phyloP scores from a whole-genome alignment of 2,888 invertebrate genomes.

The Andrena camellia region DNA sequence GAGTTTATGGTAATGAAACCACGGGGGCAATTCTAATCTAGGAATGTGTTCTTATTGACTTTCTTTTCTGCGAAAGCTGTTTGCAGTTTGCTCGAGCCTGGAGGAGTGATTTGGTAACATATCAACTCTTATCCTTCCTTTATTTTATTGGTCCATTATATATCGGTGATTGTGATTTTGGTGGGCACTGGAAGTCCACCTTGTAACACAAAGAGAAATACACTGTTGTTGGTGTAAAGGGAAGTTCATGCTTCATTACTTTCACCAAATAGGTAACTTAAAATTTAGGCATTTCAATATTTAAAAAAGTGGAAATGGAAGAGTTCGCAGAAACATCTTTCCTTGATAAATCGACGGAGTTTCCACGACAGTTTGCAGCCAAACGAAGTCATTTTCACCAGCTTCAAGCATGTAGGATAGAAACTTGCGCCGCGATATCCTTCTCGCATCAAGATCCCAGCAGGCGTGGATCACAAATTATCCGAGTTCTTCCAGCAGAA shows the following conservation, averaged over 20 bases:
- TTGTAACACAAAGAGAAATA: too few species aligned
- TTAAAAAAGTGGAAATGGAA: too few species aligned
- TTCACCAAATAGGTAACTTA: too few species aligned
- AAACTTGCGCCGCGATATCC: background rate
- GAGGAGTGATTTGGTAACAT: background rate
- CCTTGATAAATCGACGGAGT: background rate
- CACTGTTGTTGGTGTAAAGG: too few species aligned
- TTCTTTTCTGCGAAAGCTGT: constrained; percentile 31
- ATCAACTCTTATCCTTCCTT: constrained; percentile 5
- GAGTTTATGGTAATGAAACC: constrained; percentile 26
- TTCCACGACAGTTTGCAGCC: background rate
- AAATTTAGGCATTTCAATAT: too few species aligned
- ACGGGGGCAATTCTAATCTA: constrained; percentile 14
- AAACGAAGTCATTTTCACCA: background rate
- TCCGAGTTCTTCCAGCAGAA: background rate
- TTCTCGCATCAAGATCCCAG: background rate
- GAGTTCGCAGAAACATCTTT: too few species aligned
- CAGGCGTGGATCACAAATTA: constrained; percentile 33
- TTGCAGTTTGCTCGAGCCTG: constrained; percentile 13
- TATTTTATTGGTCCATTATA: background rate
- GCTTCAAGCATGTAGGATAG: background rate
- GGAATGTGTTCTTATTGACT: constrained; percentile 31
- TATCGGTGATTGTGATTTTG: too few species aligned
- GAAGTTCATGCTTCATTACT: too few species aligned
- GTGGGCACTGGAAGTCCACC: too few species aligned